A percentile compares a stretch with the other conserved stretches of the same genome.
These are phyloP conservation scores for Rhombomys opimus DNA, from an alignment of 2,113 vertebrate species.

Conservation along the genomic window DNA sequence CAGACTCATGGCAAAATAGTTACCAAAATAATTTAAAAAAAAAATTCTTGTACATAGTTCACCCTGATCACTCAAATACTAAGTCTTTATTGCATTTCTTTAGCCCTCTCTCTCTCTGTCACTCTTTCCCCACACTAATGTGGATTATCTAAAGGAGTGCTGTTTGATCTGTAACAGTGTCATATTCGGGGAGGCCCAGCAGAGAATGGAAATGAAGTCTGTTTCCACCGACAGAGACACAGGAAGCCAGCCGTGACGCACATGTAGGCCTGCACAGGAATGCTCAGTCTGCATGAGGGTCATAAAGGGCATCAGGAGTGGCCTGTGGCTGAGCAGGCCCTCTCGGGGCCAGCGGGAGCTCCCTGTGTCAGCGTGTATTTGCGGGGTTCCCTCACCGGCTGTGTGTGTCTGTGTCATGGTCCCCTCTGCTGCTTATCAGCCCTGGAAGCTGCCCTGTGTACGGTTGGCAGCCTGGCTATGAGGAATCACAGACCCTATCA, in stretches of 20 bases:
- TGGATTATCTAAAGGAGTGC: background rate
- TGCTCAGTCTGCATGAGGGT: background rate
- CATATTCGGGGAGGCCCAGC: background rate
- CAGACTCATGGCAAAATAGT: background rate
- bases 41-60: background rate
- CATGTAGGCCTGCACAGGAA: too few relatives aligned
- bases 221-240: too few relatives aligned
- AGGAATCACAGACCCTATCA: background rate
- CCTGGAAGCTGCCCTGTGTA: background rate
- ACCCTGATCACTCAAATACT: background rate
- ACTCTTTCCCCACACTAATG: rapidly evolving
- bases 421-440: too few relatives aligned
- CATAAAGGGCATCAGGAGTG: too few relatives aligned
- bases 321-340: background rate
- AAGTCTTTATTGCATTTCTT: background rate
- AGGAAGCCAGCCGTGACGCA: background rate
- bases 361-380: too few relatives aligned
- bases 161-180: background rate
- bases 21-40: background rate
- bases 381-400: too few relatives aligned
- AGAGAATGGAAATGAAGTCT: background rate
- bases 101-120: background rate
- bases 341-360: background rate
- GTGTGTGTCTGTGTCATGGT: background rate
- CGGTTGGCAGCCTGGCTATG: background rate